Evolutionary conservation across 2,888 invertebrate genomes (phyloP).

Genomic region (Heliconius sara): DNA sequence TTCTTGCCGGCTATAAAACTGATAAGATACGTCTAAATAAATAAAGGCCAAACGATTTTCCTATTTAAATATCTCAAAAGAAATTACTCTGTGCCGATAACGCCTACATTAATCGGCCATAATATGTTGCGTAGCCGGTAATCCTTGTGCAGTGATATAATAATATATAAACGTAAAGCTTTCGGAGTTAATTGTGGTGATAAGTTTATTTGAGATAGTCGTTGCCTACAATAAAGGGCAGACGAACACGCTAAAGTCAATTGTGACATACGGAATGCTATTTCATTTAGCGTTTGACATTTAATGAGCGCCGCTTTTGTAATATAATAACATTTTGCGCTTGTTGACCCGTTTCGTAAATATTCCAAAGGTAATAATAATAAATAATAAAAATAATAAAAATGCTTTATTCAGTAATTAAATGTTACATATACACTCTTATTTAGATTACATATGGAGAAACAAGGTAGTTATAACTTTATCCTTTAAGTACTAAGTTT

Average conservation of each 20-base stretch:
- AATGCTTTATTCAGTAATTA: too few relatives aligned
- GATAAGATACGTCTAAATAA: constrained; percentile 59
- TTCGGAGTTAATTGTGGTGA: constrained; percentile 71
- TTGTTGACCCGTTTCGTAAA: constrained; percentile 25
- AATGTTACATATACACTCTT: too few relatives aligned
- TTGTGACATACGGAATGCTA: constrained; percentile 37
- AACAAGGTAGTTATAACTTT: neutral
- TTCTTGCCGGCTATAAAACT: constrained; percentile 56
- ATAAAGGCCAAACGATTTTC: constrained; percentile 62
- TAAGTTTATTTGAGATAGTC: constrained; percentile 53
- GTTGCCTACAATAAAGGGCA: constrained; percentile 37
- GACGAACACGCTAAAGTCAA: constrained; percentile 40
- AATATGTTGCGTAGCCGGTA: constrained; percentile 55
- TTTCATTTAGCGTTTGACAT: constrained; percentile 43
- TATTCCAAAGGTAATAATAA: constrained; percentile 12
- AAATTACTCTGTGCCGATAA: constrained; percentile 62
- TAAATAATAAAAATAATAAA: too few relatives aligned
- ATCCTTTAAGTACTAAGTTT: too few relatives aligned
- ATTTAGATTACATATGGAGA: too few relatives aligned
- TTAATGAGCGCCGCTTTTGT: constrained; percentile 36
- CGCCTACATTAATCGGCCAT: constrained; percentile 55
- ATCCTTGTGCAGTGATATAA: constrained; percentile 56
- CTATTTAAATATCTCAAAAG: constrained; percentile 66
- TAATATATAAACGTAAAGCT: constrained; percentile 65
- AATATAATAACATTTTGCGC: constrained; percentile 25